Base-by-base conservation (phyloP, 35 echinoderm and acorn worm species). In the Heliocidaris erythrogramma region DNA sequence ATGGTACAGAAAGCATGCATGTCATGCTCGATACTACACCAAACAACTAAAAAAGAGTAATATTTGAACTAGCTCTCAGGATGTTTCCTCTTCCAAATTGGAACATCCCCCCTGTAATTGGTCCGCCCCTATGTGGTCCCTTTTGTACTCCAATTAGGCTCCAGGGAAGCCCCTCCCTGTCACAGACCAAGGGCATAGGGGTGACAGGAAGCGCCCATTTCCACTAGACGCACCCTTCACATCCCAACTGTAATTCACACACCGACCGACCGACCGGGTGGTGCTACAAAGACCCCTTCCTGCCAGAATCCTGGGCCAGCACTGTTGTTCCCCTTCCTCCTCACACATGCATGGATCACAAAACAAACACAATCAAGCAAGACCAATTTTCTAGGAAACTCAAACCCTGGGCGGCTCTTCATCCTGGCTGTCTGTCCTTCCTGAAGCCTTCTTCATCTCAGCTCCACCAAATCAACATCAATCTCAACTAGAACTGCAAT, bases 61-160 rank as follows among this genome's bases (percentile, higher is more conserved):
- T 78, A 78, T 78, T 78, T 78, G 65, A 78, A 78, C 65, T 78
- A 78, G 65, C 21, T 78, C 65, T 78, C n/a, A 78, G 65, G 65
- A 48, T 14, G 14, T 32, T 89, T 48, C 87, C 87, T 89, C 17
- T 48, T 47, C 32, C 24, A 89, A 47, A 89, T 89, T 89, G 32
- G 87, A 14, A 89, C 47, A 89, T 89, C 87, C 87, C 86, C 87
- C 87, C 12, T 89, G 65, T 78, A 89, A 47, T 89, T 89, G 87
- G 87, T 32, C 87, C 87, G 47, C 87, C 31, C 31, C 9, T 21
- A 78, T 78, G 65, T 24, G 47, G 87, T 89, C 32, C 87, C 87
- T 89, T 89, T 89, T 89, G 87, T 89, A 48, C 47, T 42, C 87
- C 87, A 89, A 89, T 89, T 89, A 35, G 47, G 32, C 31, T 48